These are phyloP conservation scores for Metalampra italica DNA, from an alignment of 2,888 invertebrate genomes.

Conservation along the genomic window DNA sequence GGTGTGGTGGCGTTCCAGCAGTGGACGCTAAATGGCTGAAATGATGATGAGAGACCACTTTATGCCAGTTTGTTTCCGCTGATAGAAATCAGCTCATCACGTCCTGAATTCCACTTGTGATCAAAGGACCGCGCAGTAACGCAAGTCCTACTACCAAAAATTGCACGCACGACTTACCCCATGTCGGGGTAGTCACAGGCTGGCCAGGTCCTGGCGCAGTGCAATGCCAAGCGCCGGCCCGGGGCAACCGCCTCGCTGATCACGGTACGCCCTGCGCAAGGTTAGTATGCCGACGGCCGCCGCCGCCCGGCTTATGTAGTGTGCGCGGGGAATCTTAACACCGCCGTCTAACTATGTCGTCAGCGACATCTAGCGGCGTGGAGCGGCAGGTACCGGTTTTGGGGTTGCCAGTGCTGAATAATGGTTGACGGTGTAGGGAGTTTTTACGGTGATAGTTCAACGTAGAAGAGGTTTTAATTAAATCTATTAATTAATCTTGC, in stretches of 20 bases:
- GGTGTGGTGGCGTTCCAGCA: no score
- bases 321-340: constrained; percentile 34
- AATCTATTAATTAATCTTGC: no score
- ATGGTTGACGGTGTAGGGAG: not conserved
- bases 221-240: constrained; percentile 83
- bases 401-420: constrained; percentile 14
- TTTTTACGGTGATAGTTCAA: no score
- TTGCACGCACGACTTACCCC: constrained; percentile 80
- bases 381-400: constrained; percentile 3
- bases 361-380: constrained; percentile 59
- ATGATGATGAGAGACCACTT: no score
- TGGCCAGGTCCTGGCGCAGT: constrained; percentile 78
- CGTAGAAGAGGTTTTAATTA: no score
- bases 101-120: no score
- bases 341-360: constrained; percentile 38
- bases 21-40: no score
- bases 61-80: no score
- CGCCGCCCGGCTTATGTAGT: constrained; percentile 30
- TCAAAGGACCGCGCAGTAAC: constrained; percentile 77
- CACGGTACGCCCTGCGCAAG: constrained; percentile 86
- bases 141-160: constrained; percentile 82
- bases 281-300: constrained; percentile 74
- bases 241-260: constrained; percentile 83
- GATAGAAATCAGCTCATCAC: no score
- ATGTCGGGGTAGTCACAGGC: constrained; percentile 77